Base-by-base conservation (phyloP, 2,888 invertebrate species). In the Villa cingulata region DNA sequence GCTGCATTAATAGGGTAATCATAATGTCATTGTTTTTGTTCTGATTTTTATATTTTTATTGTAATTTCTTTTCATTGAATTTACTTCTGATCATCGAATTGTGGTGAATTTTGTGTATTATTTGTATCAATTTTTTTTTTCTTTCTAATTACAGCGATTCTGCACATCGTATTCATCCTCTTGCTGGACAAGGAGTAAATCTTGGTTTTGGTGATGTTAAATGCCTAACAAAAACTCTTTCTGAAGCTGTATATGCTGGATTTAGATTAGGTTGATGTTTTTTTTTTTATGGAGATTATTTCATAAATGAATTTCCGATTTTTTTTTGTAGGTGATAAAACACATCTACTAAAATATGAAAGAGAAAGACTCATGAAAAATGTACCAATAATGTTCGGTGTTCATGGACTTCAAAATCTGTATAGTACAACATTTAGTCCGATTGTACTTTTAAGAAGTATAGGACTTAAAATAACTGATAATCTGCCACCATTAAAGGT, bases 141-240 rank as follows among this genome's bases (percentile, higher is more conserved):
- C n/a, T n/a, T n/a, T n/a, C n/a, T n/a, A n/a, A 53, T 59, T 68
- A 34, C 59, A 86, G 86, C 1, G 90, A 90, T 68, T 86, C 90
- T 38, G 85, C 89, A 0, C 86, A 96, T 70, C 76, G 92, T 54
- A 78, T 97, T 18, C 97, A 98, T 70, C 97, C 97, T 0, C 66
- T 98, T 55, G 97, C 97, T 36, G 97, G 97, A 0, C 96, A 96
- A 71, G 98, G 98, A 9, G 91, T 96, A 1, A 99, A 99, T 72
- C 73, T 98, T 40, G 98, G 98, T 2, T 94, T 97, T 65, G 90
- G 91, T 9, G 98, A 99, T 71, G 83, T 94, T 0, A 70, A 74
- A 29, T 76, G 78, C 54, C 72, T 98, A n/a, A 76, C 80, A 0
- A 70, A 80, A 42, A 63, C 80, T 15, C 68, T 98, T 16, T 75